Percentiles rank a stretch among this genome's conserved stretches.
phyloP scores from a whole-genome alignment of 1,140 invertebrate genomes.

The Zaprionus kolodkinae region DNA sequence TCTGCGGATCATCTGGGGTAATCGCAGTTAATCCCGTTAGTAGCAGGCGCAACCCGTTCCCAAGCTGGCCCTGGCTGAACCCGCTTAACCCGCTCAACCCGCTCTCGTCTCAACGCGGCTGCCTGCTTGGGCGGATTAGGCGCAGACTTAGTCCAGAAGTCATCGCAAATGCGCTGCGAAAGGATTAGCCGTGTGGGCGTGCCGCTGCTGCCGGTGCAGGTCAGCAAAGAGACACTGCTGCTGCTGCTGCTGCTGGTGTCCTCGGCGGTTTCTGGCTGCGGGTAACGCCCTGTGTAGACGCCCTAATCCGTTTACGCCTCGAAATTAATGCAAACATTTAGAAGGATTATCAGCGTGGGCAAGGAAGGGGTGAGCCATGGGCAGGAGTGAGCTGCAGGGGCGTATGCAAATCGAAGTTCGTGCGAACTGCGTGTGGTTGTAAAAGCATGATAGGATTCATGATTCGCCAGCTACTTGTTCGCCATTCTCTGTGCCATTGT shows the following conservation, averaged over 20 bases:
- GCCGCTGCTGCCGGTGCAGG: conserved; percentile 47
- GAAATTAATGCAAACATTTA: conserved; percentile 83
- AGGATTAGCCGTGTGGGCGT: conserved; percentile 66
- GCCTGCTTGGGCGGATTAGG: conserved; percentile 53
- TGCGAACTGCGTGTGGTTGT: conserved; percentile 41
- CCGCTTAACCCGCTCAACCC: background rate
- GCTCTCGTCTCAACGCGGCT: background rate
- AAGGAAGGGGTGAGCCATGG: conserved; percentile 8
- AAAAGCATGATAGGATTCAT: conserved; percentile 82
- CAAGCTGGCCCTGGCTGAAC: background rate
- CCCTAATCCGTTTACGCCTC: conserved; percentile 79
- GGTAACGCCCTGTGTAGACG: conserved; percentile 63
- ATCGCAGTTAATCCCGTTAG: conserved; percentile 72
- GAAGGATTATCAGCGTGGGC: conserved; percentile 75
- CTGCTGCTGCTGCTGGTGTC: conserved; percentile 38
- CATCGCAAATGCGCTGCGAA: conserved; percentile 73
- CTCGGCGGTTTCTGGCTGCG: conserved; percentile 71
- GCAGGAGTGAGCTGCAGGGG: background rate
- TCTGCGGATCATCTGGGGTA: conserved; percentile 79
- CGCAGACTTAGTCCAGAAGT: conserved; percentile 66
- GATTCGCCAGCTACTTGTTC: conserved; percentile 78
- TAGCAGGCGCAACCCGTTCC: conserved; percentile 39
- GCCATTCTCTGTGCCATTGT: conserved; percentile 71
- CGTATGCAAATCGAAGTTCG: conserved; percentile 32
- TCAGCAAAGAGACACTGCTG: conserved; percentile 19